A percentile compares a stretch with the other conserved stretches of the same genome.
Conservation (phyloP, 2,797 vertebrate genomes). For the Paratrypauchen microcephalus region DNA sequence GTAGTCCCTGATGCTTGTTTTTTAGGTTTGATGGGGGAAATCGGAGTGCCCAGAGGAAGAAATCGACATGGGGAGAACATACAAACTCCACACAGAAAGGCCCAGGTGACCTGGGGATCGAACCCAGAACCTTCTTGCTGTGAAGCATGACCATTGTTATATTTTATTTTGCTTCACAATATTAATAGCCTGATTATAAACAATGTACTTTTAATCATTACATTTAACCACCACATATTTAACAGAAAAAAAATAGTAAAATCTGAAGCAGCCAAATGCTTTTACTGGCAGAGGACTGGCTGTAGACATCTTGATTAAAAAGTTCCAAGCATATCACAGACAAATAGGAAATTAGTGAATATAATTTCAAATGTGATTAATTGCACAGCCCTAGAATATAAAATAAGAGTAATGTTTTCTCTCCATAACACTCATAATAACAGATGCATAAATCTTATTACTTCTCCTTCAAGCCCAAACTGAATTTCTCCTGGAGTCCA, state of each 20-base stretch:
- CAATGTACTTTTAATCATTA: neutral
- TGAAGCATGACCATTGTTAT: too few relatives aligned
- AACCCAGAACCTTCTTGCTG: too few relatives aligned
- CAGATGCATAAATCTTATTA: neutral
- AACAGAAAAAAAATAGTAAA: neutral
- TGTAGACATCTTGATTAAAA: neutral
- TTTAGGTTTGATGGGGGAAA: too few relatives aligned
- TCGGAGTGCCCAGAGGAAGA: too few relatives aligned
- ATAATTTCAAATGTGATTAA: neutral
- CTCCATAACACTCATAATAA: neutral
- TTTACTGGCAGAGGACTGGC: neutral
- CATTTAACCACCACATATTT: neutral
- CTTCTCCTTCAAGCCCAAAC: constrained; percentile 18
- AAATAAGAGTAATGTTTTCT: neutral
- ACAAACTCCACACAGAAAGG: too few relatives aligned
- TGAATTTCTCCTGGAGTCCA: constrained; percentile 14
- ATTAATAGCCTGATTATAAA: neutral
- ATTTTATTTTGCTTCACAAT: too few relatives aligned
- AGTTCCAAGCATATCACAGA: neutral
- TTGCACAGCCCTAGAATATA: neutral
- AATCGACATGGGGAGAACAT: too few relatives aligned
- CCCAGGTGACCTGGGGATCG: too few relatives aligned
- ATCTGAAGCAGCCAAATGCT: neutral
- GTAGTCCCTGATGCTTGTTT: too few relatives aligned
- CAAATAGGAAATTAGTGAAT: neutral